A percentile compares a stretch with the other conserved stretches of the same genome.
phyloP scores from a whole-genome alignment of 1,140 invertebrate species.

The Bilobella aurantiaca region DNA sequence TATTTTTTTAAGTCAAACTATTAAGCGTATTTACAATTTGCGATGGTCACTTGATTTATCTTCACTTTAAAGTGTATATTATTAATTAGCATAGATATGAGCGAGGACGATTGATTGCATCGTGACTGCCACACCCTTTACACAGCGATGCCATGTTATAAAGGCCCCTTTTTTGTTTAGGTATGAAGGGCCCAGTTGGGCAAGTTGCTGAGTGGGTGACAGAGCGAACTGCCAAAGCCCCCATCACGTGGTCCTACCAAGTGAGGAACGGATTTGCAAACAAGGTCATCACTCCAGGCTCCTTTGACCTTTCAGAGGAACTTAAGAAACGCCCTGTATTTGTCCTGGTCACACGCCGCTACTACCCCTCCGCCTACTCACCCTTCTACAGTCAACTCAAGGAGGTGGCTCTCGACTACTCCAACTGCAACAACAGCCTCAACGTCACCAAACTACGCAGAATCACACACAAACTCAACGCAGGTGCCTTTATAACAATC shows the following conservation, averaged over 20 bases:
- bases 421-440: slow-evolving; percentile 33
- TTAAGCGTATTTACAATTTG: no score
- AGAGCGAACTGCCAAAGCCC: slow-evolving; percentile 22
- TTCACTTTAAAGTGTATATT: neutral
- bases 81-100: no score
- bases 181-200: slow-evolving; percentile 24
- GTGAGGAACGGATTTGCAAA: slow-evolving; percentile 34
- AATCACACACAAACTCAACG: slow-evolving; percentile 29
- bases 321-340: slow-evolving; percentile 28
- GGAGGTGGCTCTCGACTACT: slow-evolving; percentile 33
- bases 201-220: slow-evolving; percentile 32
- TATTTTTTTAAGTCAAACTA: no score
- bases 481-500: slow-evolving; percentile 17
- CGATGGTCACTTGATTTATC: no score
- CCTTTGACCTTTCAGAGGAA: slow-evolving; percentile 25
- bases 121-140: no score
- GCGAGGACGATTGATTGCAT: no score
- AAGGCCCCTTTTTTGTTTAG: no score
- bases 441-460: slow-evolving; percentile 31
- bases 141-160: no score
- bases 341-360: slow-evolving; percentile 30
- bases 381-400: slow-evolving; percentile 32
- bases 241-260: slow-evolving; percentile 32
- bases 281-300: slow-evolving; percentile 22
- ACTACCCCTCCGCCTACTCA: slow-evolving; percentile 30